Percentiles rank a stretch among this genome's conserved stretches.
phyloP scores from a whole-genome alignment of 2,888 invertebrate genomes.

The Boloria euphrosyne region DNA sequence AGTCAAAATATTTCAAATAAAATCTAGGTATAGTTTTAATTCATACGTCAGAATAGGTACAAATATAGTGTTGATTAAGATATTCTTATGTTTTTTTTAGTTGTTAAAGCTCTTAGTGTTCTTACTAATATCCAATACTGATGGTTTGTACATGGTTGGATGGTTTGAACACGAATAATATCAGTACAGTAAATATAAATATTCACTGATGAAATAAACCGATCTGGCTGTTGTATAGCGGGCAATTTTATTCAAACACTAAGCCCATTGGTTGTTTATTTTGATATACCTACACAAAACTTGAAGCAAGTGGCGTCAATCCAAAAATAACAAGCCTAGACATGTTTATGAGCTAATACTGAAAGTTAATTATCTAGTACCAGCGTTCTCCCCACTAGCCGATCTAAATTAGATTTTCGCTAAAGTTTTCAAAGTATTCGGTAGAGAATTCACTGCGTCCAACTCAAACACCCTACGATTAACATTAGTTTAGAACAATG shows the following conservation, averaged over 20 bases:
- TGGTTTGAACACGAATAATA: too few relatives aligned
- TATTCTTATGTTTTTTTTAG: too few relatives aligned
- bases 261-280: too few relatives aligned
- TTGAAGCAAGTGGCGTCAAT: conserved; percentile 37
- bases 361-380: conserved; percentile 58
- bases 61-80: too few relatives aligned
- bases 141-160: too few relatives aligned
- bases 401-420: conserved; percentile 59
- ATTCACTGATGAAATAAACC: too few relatives aligned
- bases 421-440: conserved; percentile 54
- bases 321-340: conserved; percentile 46
- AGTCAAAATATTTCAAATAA: conserved; percentile 22
- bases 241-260: too few relatives aligned
- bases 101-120: too few relatives aligned
- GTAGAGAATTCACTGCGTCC: conserved; percentile 51
- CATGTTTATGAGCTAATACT: conserved; percentile 55
- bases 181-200: too few relatives aligned
- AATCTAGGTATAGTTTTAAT: neutral
- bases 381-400: conserved; percentile 50
- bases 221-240: too few relatives aligned
- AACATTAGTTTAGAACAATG: conserved; percentile 69
- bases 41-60: too few relatives aligned
- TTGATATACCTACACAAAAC: neutral
- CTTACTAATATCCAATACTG: too few relatives aligned
- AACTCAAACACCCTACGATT: conserved; percentile 60